Conservation (phyloP, 1,140 invertebrate genomes). For the Wasmannia auropunctata region DNA sequence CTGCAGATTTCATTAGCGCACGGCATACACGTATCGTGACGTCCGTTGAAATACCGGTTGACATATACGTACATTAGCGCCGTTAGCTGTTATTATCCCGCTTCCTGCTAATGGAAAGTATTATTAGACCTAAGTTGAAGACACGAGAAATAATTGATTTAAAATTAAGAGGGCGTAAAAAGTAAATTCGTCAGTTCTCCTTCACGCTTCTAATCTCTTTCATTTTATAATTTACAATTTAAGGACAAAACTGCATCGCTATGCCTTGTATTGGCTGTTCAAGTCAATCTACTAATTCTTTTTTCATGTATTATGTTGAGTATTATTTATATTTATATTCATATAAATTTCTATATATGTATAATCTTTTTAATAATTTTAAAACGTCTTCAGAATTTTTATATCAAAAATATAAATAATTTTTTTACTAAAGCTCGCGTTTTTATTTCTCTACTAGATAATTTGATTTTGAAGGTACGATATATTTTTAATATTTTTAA, state of each 20-base stretch:
- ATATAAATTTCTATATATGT: too few species aligned
- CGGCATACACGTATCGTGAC: background rate
- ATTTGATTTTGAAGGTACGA: background rate
- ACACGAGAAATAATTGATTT: background rate
- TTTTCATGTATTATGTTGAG: too few species aligned
- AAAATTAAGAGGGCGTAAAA: background rate
- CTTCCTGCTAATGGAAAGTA: slow-evolving; percentile 32
- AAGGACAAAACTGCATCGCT: too few species aligned
- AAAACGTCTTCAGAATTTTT: background rate
- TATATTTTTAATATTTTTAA: slow-evolving; percentile 13
- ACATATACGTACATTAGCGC: slow-evolving; percentile 42
- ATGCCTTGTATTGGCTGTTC: too few species aligned
- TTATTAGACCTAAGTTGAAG: background rate
- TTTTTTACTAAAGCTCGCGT: background rate
- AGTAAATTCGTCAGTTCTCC: background rate
- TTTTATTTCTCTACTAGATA: background rate
- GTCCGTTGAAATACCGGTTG: slow-evolving; percentile 18
- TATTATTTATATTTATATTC: too few species aligned
- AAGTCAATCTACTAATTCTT: too few species aligned
- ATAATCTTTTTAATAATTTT: background rate
- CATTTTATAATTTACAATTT: background rate
- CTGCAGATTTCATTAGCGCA: slow-evolving; percentile 52
- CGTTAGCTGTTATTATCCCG: slow-evolving; percentile 26
- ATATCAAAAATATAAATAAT: background rate
- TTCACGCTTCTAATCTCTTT: background rate